phyloP scores from a whole-genome alignment of 2,797 vertebrate species.

The Zalophus californianus region DNA sequence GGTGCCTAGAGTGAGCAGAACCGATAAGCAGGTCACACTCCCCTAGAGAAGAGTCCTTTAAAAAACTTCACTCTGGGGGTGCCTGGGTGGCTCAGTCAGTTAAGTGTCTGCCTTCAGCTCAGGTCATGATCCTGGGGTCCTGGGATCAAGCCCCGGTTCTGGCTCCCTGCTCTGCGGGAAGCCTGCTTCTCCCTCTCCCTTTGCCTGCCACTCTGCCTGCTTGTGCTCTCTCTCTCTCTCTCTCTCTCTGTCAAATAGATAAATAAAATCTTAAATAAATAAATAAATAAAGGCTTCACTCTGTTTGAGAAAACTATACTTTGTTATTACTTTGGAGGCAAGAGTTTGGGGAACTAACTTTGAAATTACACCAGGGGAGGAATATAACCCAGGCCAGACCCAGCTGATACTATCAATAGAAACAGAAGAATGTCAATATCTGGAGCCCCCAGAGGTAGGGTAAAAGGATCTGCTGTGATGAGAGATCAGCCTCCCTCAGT shows the following conservation, averaged over 20 bases:
- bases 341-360: neutral
- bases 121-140: too few relatives aligned
- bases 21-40: neutral
- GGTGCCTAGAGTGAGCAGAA: neutral
- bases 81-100: too few relatives aligned
- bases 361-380: neutral
- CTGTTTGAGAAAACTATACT: neutral
- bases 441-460: neutral
- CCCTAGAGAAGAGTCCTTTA: neutral
- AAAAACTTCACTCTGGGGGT: neutral
- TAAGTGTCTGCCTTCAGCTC: too few relatives aligned
- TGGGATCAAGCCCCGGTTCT: too few relatives aligned
- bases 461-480: neutral
- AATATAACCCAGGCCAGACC: neutral
- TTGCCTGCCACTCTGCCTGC: too few relatives aligned
- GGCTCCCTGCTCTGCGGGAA: too few relatives aligned
- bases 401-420: neutral
- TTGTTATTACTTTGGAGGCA: neutral
- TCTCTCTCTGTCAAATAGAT: too few relatives aligned
- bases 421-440: neutral
- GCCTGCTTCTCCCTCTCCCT: too few relatives aligned
- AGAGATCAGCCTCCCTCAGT: neutral
- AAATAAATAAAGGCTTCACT: neutral
- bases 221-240: too few relatives aligned
- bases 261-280: neutral